Evolutionary conservation across 2,797 vertebrate species (phyloP), one percentile per base, ranked within the genome.

Genomic region (Ambastaia sidthimunki): DNA sequence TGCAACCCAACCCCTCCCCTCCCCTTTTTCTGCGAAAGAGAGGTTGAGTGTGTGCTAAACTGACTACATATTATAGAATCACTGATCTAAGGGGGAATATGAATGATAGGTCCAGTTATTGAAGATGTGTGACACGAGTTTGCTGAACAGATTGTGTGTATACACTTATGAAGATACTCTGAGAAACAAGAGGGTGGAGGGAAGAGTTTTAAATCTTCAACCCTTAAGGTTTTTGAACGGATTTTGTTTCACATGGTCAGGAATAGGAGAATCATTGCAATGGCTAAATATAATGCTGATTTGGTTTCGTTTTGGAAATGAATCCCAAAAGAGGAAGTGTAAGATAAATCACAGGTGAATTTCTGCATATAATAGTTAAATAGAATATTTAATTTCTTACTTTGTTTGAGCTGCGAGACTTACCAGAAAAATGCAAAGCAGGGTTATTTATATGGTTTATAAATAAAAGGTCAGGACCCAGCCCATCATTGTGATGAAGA

Each of bases 1-100:
- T 74, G 85, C 66, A 86, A 83, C 59, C 68, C 21, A 76, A 83
- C 52, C 69, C 76, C 72, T 71, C 25, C 50, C 76, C 71, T 60
- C 76, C 78, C 69, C 34, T 13, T 13, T 81, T 80, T 74, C 79
- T 73, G 78, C 15, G 72, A 85, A 83, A 79, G 25, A 48, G 60
- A 63, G 74, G 28, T 19, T 62, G 28, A 82, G 7, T 60, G 65
- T 54, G 41, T 74, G 23, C 74, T 74, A 34, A 71, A 69, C 75
- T 65, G 25, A 57, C 66, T 73, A 66, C 82, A 76, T 76, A 47
- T 71, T 74, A 78, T 83, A 74, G 62, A 41, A 79, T 60, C 72
- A n/a, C 18, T 71, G 44, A 11, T 9, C 18, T 34, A 13, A 44
- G 55, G 3, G 31, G 31, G 57, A 21, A 75, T 70, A 19, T 37